These are phyloP conservation scores for Paradisaea rubra DNA, from an alignment of 2,113 vertebrate species.

Conservation along the genomic window DNA sequence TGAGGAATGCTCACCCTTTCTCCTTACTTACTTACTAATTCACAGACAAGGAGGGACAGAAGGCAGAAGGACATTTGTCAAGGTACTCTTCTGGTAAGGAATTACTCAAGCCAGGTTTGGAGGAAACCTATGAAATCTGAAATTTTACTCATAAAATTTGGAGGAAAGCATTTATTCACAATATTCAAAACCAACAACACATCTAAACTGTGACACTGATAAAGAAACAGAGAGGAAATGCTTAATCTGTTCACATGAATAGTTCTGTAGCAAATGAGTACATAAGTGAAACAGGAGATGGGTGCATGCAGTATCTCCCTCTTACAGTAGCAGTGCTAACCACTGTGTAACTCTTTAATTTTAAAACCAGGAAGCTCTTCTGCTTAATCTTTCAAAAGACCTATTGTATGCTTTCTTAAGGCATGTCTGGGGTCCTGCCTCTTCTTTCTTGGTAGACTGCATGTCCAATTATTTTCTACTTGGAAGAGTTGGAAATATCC, in stretches of 20 bases:
- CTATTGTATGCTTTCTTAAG: background rate
- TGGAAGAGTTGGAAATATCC: background rate
- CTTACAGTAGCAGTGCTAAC: background rate
- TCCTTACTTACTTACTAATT: background rate
- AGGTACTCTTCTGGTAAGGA: background rate
- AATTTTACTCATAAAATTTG: background rate
- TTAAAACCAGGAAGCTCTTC: background rate
- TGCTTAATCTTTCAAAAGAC: background rate
- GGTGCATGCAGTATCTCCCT: background rate
- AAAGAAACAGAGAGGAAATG: background rate
- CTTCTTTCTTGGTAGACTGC: background rate
- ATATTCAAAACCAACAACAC: background rate
- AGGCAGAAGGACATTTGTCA: background rate
- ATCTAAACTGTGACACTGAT: background rate
- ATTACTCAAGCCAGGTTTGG: background rate
- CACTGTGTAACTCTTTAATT: background rate
- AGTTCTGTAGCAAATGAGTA: background rate
- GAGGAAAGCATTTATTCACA: background rate
- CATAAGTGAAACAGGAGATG: background rate
- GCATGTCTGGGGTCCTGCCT: background rate
- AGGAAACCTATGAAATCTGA: background rate
- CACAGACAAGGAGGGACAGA: background rate
- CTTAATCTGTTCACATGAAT: background rate
- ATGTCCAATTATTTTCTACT: background rate
- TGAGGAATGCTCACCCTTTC: background rate